Evolutionary conservation across 2,113 vertebrate genomes (phyloP).

Genomic region (Candoia aspera): DNA sequence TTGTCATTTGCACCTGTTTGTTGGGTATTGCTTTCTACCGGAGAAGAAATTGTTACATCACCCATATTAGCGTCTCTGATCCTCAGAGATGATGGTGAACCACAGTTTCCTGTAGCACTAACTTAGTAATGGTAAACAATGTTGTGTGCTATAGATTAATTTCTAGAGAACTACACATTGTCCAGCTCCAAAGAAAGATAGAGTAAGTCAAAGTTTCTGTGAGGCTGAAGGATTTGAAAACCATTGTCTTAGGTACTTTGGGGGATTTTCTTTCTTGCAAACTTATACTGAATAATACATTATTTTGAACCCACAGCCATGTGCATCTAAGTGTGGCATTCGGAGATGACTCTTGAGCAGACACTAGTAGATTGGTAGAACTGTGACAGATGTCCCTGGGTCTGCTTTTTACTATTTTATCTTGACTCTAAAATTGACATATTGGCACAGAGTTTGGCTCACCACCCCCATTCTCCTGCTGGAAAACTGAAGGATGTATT

Average conservation of each 20-base stretch:
- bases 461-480: not conserved
- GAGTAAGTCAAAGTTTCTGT: not conserved
- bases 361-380: not conserved
- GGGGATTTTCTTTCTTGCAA: not conserved
- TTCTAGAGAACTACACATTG: not conserved
- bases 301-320: not conserved
- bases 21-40: not conserved
- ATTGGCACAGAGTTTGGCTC: not conserved
- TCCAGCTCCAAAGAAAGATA: not conserved
- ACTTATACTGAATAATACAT: not conserved
- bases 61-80: not conserved
- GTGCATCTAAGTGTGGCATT: not conserved
- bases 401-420: not conserved
- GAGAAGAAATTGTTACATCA: not conserved
- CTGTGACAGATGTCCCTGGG: not conserved
- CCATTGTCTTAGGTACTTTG: not conserved
- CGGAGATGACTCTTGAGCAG: not conserved
- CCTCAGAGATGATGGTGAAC: not conserved
- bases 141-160: not conserved
- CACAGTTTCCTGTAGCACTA: not conserved
- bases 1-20: not conserved
- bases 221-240: not conserved
- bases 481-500: not conserved
- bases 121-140: not conserved
- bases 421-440: not conserved